phyloP scores from a whole-genome alignment of 2,113 vertebrate genomes.

The Campylorhamphus procurvoides region DNA sequence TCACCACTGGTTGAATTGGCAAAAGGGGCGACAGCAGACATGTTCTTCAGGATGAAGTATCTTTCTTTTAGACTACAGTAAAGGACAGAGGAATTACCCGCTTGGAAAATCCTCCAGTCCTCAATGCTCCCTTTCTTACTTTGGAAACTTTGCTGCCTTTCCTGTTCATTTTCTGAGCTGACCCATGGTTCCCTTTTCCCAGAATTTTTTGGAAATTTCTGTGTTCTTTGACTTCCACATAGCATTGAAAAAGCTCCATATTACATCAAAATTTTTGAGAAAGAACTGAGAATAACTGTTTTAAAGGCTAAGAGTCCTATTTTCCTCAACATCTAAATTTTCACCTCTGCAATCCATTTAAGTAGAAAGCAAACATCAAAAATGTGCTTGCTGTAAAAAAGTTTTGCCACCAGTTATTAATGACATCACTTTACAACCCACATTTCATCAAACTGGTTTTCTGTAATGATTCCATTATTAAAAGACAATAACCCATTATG shows the following conservation, averaged over 20 bases:
- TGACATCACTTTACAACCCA: neutral
- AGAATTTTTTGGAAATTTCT: neutral
- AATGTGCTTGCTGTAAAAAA: neutral
- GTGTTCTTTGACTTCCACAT: neutral
- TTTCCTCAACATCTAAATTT: neutral
- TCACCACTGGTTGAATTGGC: neutral
- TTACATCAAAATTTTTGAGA: neutral
- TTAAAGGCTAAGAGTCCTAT: neutral
- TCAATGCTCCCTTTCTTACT: neutral
- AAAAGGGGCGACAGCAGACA: neutral
- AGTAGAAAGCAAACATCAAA: neutral
- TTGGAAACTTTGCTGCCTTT: neutral
- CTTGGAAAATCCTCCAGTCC: neutral
- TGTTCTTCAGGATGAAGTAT: accelerated
- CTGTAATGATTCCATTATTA: neutral
- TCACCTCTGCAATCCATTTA: neutral
- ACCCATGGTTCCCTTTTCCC: neutral
- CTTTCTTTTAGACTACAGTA: neutral
- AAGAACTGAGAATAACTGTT: neutral
- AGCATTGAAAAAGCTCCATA: neutral
- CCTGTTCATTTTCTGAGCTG: neutral
- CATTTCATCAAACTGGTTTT: neutral
- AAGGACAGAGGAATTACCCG: neutral
- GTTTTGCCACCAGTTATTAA: neutral
- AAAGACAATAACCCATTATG: neutral